phyloP scores from a whole-genome alignment of 1,140 invertebrate species.

The Sarcophaga bullata region DNA sequence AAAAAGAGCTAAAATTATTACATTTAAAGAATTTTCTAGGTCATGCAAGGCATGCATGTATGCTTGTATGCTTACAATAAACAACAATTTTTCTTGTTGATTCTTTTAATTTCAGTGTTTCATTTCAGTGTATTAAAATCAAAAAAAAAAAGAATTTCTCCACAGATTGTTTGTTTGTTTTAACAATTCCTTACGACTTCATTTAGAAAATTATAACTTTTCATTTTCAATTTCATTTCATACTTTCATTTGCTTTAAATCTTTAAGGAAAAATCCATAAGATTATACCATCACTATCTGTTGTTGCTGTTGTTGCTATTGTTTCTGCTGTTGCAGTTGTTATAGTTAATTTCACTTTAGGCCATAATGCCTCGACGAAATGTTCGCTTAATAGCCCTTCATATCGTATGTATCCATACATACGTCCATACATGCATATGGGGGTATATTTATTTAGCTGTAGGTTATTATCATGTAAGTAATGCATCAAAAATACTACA shows the following conservation, averaged over 20 bases:
- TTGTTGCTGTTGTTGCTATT: too few species aligned
- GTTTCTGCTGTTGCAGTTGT: too few species aligned
- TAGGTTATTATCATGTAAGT: conserved; percentile 24
- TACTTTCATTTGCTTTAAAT: too few species aligned
- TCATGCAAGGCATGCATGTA: background rate
- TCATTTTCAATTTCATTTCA: background rate
- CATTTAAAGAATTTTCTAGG: background rate
- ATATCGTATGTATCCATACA: background rate
- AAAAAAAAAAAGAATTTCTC: too few species aligned
- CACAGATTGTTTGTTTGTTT: background rate
- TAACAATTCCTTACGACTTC: background rate
- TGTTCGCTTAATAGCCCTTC: background rate
- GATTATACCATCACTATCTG: too few species aligned
- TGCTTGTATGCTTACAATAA: too few species aligned
- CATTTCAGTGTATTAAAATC: background rate
- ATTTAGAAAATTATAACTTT: conserved; percentile 10
- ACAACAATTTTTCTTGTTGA: too few species aligned
- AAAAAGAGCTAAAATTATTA: too few species aligned
- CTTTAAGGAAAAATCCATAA: too few species aligned
- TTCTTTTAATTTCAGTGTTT: too few species aligned
- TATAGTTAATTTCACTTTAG: conserved; percentile 11
- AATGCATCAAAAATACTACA: conserved; percentile 2
- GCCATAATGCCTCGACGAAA: background rate
- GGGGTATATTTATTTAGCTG: background rate
- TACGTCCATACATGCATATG: too few species aligned